Evolutionary conservation across 2,113 vertebrate genomes (phyloP).

Genomic region (Lagopus leucura): DNA sequence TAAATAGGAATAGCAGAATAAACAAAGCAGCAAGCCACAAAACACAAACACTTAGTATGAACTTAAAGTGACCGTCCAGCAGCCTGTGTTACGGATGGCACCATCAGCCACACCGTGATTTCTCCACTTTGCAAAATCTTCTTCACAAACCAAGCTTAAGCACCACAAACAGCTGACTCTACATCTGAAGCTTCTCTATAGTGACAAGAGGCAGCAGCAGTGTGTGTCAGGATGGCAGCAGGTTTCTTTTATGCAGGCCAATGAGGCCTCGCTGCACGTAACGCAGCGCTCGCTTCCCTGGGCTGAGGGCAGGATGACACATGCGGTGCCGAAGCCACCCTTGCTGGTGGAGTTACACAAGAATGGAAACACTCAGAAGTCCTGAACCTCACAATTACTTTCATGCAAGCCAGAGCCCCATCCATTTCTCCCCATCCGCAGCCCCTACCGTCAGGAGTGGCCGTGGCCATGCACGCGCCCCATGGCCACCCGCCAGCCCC

Average conservation of each 20-base stretch:
- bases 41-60: not conserved
- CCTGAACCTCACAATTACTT: not conserved
- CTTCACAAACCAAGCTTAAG: not conserved
- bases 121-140: not conserved
- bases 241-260: not conserved
- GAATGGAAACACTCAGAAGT: not conserved
- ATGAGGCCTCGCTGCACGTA: not conserved
- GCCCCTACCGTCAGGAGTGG: not conserved
- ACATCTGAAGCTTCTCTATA: not conserved
- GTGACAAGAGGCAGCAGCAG: not conserved
- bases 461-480: not conserved
- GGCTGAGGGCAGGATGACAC: not conserved
- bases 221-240: not conserved
- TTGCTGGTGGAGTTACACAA: not conserved
- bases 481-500: not conserved
- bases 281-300: rapidly evolving
- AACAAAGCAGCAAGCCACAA: not conserved
- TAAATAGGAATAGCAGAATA: not conserved
- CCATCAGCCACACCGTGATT: rapidly evolving
- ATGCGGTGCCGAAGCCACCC: not conserved
- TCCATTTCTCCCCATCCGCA: not conserved
- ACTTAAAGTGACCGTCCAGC: not conserved
- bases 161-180: not conserved
- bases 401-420: not conserved
- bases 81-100: not conserved